Percentiles rank a stretch among this genome's conserved stretches.
These are phyloP conservation scores for Sebastes vulpes DNA, from an alignment of 2,797 vertebrate species.

Conservation along the genomic window DNA sequence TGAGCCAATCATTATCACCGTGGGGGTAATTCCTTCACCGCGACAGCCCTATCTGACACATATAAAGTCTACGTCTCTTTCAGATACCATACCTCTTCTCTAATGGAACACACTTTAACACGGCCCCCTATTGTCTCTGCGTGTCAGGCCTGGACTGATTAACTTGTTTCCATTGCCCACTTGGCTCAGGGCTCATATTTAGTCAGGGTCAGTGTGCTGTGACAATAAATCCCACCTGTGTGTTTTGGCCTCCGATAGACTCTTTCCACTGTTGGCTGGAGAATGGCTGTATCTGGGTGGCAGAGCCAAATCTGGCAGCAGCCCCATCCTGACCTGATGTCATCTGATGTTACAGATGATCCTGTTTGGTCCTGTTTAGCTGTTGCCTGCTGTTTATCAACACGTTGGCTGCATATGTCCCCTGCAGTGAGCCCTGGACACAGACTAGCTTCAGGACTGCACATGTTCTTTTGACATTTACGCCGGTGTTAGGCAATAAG, in stretches of 20 bases:
- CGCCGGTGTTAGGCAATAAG: constrained; percentile 30
- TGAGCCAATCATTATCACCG: too few relatives aligned
- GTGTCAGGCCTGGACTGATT: constrained; percentile 55
- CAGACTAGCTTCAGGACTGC: neutral
- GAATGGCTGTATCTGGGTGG: constrained; percentile 30
- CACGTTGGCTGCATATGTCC: constrained; percentile 27
- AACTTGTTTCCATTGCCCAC: constrained; percentile 62
- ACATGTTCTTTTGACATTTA: constrained; percentile 25
- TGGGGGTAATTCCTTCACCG: too few relatives aligned
- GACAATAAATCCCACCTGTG: constrained; percentile 70
- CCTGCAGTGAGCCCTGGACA: constrained; percentile 8
- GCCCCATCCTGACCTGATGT: constrained; percentile 42
- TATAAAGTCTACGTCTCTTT: neutral
- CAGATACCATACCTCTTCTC: constrained; percentile 19
- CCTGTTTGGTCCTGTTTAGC: constrained; percentile 41
- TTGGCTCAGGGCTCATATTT: constrained; percentile 56
- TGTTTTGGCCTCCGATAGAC: constrained; percentile 59
- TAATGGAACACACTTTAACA: constrained; percentile 30
- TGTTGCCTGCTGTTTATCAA: constrained; percentile 49
- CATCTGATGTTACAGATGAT: constrained; percentile 48
- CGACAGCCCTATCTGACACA: neutral
- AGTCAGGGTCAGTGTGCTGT: constrained; percentile 54
- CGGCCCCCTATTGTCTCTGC: constrained; percentile 23
- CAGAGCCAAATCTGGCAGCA: constrained; percentile 54
- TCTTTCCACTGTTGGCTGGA: constrained; percentile 52